Evolutionary conservation across 2,113 vertebrate species (phyloP), one percentile per base, ranked within the genome.

Genomic region (Artemisiospiza belli): DNA sequence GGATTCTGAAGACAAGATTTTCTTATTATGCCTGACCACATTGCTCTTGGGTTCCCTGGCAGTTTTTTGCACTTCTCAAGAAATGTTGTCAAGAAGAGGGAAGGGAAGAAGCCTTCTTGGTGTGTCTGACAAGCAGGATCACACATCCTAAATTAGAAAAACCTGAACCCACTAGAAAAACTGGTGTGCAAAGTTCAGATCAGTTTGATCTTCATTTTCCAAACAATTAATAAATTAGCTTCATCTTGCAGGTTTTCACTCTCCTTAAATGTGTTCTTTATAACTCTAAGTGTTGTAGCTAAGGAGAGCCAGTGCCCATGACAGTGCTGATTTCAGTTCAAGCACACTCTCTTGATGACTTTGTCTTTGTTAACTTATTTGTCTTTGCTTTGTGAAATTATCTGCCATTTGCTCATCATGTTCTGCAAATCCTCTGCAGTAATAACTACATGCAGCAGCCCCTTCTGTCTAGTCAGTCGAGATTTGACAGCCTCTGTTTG

Each of bases 401-500:
- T 90, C 83, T 94, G 83, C 87, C 85, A 87, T 87, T 84, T 76
- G 87, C 52, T 75, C 62, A 82, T 85, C 77, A 78, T 39, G 47
- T 93, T 86, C 82, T 49, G 82, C 33, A 94, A 81, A 66, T 90
- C 82, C 75, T 92, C 76, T 78, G 85, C 92, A 94, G 94, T 95
- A 96, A 92, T 78, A 94, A 55, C 83, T 77, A 44, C 85, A 87
- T 44, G 84, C 61, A 96, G 12, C 95, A 96, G 92, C 41, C 93
- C 85, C 85, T 91, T 67, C 85, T 95, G 92, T 96, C 79, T 93
- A 68, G 79, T 89, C 68, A 95, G 90, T 37, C 43, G 90, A 94
- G 79, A 91, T 94, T 96, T 92, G 87, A 96, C 51, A 93, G 73
- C 91, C 64, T 94, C 85, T 62, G 77, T 95, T 96, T 96, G 80